Evolutionary conservation across 1,140 invertebrate genomes (phyloP), one percentile per base, ranked within the genome.

Genomic region (Drosophila sproati): DNA sequence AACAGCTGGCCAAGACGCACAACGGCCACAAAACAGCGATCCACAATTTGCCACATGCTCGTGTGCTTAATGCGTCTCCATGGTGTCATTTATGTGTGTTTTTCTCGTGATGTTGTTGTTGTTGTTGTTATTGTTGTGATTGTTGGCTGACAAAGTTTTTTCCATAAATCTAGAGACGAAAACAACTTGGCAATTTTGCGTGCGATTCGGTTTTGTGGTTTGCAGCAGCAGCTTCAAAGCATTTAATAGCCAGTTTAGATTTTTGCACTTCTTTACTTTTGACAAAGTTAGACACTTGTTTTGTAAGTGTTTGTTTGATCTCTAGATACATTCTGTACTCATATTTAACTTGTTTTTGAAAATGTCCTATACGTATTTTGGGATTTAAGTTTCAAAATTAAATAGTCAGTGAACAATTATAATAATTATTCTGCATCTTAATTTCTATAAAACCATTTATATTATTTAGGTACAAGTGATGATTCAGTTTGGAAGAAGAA

Each of bases 51-150:
- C 82, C 75, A 72, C 83, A 47, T 87, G 73, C 80, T 78, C 68
- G 75, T 70, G 69, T 56, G 78, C 34, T 80, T 87, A 87, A 87
- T 87, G 83, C 83, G 85, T 87, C 85, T 87, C 83, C 70, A 87
- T 83, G 80, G 83, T 59, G 73, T 89, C 83, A 79, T 87, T 87
- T 87, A 59, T 67, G 77, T 57, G 69, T 88, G 76, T 71, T 77
- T 37, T 50, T 34, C 64, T 52, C 52, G 29, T 54, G 20, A 50
- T 57, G 32, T 54, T 66, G 29, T 8, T 56, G 35, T 51, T 37
- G 35, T 29, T 64, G 68, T 35, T 67, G n/a, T n/a, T 64, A 61
- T 32, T 52, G 29, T 12, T 34, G 4, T 29, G 57, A 37, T 35
- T 35, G 32, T 61, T 74, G 83, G 73, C 71, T 82, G 64, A 71